These are phyloP conservation scores for Stichodactyla helianthus DNA, from an alignment of 64 coral and sea anemone species.

Conservation along the genomic window DNA sequence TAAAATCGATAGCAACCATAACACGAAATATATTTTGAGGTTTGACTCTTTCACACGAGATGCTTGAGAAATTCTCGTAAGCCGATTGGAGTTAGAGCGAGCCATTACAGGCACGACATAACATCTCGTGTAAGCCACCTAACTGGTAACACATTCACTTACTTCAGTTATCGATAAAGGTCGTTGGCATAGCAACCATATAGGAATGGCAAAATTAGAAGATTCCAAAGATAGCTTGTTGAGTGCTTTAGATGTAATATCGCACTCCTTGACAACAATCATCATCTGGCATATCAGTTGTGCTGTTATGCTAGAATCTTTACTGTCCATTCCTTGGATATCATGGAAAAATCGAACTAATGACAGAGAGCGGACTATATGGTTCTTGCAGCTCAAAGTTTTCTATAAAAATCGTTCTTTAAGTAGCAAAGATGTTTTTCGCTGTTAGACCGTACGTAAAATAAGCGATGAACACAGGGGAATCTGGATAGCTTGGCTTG, in stretches of 20 bases:
- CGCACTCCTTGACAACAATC: background rate
- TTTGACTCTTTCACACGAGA: background rate
- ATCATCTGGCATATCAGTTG: background rate
- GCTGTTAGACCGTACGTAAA: too few species aligned
- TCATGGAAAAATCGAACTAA: too few species aligned
- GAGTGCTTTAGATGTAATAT: background rate
- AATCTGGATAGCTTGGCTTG: too few species aligned
- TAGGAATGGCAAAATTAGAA: background rate
- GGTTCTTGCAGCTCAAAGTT: too few species aligned
- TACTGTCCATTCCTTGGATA: too few species aligned
- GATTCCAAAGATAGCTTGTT: background rate
- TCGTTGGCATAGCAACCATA: background rate
- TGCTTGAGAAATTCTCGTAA: too few species aligned
- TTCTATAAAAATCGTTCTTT: too few species aligned
- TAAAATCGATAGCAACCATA: slow-evolving; percentile 17
- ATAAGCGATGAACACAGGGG: too few species aligned
- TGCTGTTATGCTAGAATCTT: background rate
- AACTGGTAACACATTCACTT: background rate
- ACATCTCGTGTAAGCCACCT: background rate
- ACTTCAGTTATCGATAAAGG: background rate
- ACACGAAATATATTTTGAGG: slow-evolving; percentile 12
- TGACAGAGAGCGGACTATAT: too few species aligned
- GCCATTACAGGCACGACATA: background rate
- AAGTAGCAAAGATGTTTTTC: too few species aligned
- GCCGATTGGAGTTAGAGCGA: background rate